Conservation (phyloP, 37 sponge, comb jelly and placozoan genomes). For the Oscarella lobularis region DNA sequence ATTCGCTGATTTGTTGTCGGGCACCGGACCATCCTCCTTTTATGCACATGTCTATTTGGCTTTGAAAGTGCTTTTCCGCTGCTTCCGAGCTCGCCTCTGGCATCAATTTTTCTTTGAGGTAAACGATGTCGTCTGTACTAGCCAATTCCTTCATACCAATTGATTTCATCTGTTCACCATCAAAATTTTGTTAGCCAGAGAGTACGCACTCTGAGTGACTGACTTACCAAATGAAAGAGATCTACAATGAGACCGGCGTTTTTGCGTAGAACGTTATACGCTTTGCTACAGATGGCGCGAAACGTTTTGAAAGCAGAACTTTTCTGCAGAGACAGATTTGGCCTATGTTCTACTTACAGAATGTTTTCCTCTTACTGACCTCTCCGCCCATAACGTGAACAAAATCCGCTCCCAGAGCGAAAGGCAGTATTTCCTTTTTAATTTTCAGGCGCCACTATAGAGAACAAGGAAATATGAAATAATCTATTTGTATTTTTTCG, state of each 20-base stretch:
- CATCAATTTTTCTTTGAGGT: background rate
- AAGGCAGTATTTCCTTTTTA: constrained; percentile 86
- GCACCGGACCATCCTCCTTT: background rate
- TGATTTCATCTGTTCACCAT: background rate
- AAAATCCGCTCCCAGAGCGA: constrained; percentile 91
- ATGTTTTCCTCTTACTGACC: constrained; percentile 10
- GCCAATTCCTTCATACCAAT: background rate
- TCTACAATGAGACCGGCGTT: background rate
- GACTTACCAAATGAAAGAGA: background rate
- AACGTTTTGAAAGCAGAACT: background rate
- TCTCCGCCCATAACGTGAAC: constrained; percentile 89
- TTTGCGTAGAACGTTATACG: background rate
- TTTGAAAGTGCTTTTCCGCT: background rate
- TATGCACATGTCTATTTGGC: background rate
- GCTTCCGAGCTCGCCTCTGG: background rate
- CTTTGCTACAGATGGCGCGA: background rate
- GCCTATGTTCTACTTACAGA: background rate
- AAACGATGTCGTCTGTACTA: background rate
- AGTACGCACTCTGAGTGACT: background rate
- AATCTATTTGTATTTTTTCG: background rate
- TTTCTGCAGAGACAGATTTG: background rate
- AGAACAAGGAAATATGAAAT: no score
- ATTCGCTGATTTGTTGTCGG: no score
- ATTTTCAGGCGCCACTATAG: no score
- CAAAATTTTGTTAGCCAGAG: no score